phyloP scores from a whole-genome alignment of 2,797 vertebrate species.

The Pangasius djambal region DNA sequence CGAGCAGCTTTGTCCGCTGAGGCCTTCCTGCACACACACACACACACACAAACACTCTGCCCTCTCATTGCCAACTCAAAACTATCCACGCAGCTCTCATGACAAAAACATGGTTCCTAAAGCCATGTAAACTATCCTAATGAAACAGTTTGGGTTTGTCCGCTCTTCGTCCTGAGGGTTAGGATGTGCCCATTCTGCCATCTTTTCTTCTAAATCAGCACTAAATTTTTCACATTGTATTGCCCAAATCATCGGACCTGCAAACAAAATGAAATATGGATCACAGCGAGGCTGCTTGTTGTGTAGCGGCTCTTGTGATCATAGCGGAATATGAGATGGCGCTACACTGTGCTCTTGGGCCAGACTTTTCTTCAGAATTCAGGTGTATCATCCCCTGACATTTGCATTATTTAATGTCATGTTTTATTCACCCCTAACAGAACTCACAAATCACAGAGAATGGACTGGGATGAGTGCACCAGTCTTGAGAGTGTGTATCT shows the following conservation, averaged over 20 bases:
- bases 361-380: slow-evolving; percentile 45
- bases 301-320: slow-evolving; percentile 42
- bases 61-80: not conserved
- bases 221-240: slow-evolving; percentile 51
- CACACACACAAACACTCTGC: not conserved
- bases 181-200: slow-evolving; percentile 15
- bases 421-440: slow-evolving; percentile 55
- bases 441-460: slow-evolving; percentile 51
- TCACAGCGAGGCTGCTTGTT: slow-evolving; percentile 44
- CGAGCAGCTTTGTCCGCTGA: not conserved
- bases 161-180: slow-evolving; percentile 13
- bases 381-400: slow-evolving; percentile 50
- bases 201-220: slow-evolving; percentile 41
- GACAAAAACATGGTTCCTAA: slow-evolving; percentile 50
- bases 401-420: slow-evolving; percentile 62
- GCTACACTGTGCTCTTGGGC: slow-evolving; percentile 17
- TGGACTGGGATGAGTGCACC: slow-evolving; percentile 26
- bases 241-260: slow-evolving; percentile 35
- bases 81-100: slow-evolving; percentile 17
- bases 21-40: not conserved
- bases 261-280: slow-evolving; percentile 62
- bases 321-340: slow-evolving; percentile 24
- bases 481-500: slow-evolving; percentile 29
- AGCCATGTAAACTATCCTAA: slow-evolving; percentile 48
- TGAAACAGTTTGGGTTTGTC: slow-evolving; percentile 6